Evolutionary conservation across 2,797 vertebrate genomes (phyloP), one percentile per base, ranked within the genome.

Genomic region (Enteromius treurensis): DNA sequence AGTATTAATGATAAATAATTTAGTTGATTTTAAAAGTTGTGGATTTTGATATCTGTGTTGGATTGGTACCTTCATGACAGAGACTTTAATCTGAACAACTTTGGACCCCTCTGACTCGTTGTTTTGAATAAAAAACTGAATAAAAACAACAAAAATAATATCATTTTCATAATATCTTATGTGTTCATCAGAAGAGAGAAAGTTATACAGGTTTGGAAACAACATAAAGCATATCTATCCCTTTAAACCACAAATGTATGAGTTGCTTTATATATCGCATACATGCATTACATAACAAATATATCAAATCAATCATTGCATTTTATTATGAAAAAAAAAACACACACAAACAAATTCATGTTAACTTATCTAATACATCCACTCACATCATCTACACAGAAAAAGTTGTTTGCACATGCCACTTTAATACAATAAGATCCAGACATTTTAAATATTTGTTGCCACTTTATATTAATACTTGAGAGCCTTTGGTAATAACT

Each of bases 401-500:
- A 71, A 45, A 42, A n/a, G n/a, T 42, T 71, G 14, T 49, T 70
- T 17, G 42, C 40, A 70, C 13, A 17, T 69, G 37, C 21, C n/a
- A 70, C 4, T 71, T 71, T 51, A 5, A 49, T 49, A 15, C 45
- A 51, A 51, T 73, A 15, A 32, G 6, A 70, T 17, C 45, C 7
- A 23, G 5, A 70, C n/a, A 26, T 26, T 47, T 70, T 26, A 71
- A 71, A 29, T 71, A 26, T 45, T 42, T 42, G 5, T 70, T 40
- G 14, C 17, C 45, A 73, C 49, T 37, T 55, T 75, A 73, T 73
- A 73, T 73, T 13, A 73, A 32, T 53, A 75, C 29, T 37, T 75
- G 3, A 37, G 49, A 74, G 26, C 45, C 5, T 13, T 42, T 51
- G 45, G 26, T 14, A 71, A 10, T 32, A 49, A 71, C 10, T 68